These are phyloP conservation scores for Leucoraja erinaceus DNA, from an alignment of 2,113 vertebrate species.

Conservation along the genomic window DNA sequence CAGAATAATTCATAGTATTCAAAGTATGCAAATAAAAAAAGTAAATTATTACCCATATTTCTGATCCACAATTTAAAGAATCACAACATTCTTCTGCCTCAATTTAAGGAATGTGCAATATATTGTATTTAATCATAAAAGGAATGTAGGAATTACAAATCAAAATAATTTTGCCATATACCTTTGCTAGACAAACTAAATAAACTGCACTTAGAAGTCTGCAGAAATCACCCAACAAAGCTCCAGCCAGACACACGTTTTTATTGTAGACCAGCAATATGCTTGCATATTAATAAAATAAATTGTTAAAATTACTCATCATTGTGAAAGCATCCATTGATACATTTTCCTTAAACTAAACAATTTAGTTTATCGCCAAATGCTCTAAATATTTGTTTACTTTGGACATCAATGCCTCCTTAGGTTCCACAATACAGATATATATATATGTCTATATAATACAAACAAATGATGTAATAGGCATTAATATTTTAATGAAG, in stretches of 20 bases:
- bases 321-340: not conserved
- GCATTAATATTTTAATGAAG: slow-evolving; percentile 5
- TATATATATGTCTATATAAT: too few relatives aligned
- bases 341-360: not conserved
- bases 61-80: not conserved
- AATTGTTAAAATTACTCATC: not conserved
- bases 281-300: not conserved
- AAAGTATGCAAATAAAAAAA: not conserved
- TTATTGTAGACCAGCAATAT: not conserved
- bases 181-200: not conserved
- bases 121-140: not conserved
- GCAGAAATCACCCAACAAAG: not conserved
- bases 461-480: not conserved
- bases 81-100: not conserved
- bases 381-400: not conserved
- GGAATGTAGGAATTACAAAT: not conserved
- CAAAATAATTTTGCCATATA: not conserved
- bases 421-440: not conserved
- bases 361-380: not conserved
- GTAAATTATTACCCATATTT: not conserved
- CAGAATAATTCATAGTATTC: not conserved
- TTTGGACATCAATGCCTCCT: not conserved
- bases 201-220: not conserved
- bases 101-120: not conserved
- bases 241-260: not conserved